Percentiles rank a stretch among this genome's conserved stretches.
Conservation (phyloP, 2,113 vertebrate species). For the Oceanodroma tethys region DNA sequence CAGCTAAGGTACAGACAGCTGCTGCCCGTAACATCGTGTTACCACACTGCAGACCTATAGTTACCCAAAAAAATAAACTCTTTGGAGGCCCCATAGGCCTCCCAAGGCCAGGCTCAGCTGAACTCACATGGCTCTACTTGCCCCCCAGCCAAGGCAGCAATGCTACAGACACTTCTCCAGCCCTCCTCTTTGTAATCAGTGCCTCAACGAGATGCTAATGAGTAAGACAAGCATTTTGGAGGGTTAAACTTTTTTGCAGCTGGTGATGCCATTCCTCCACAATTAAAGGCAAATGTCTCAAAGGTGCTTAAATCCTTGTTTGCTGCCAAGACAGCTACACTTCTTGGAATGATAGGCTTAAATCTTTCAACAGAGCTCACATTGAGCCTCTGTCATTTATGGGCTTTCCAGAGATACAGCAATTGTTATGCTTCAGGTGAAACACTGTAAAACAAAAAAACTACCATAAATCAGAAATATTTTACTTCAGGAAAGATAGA, state of each 20-base stretch:
- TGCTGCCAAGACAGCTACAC: neutral
- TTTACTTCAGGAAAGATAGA: neutral
- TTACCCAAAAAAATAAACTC: neutral
- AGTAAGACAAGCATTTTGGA: neutral
- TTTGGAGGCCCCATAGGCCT: neutral
- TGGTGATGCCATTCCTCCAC: neutral
- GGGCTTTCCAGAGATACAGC: neutral
- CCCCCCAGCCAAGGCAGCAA: neutral
- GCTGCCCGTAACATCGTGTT: neutral
- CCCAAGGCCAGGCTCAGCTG: neutral
- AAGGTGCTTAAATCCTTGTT: neutral
- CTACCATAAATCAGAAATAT: neutral
- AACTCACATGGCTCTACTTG: neutral
- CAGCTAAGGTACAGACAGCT: neutral
- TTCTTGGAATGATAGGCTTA: neutral
- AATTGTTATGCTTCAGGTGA: neutral
- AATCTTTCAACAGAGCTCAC: neutral
- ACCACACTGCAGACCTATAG: neutral
- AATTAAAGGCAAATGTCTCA: constrained; percentile 29
- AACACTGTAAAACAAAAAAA: neutral
- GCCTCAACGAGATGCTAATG: neutral
- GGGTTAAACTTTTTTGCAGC: neutral
- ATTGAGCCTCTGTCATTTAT: neutral
- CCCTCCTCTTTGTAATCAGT: neutral
- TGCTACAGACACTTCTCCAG: neutral